Percentiles rank a stretch among this genome's conserved stretches.
These are phyloP conservation scores for Acleris emargana DNA, from an alignment of 2,888 invertebrate species.

Conservation along the genomic window DNA sequence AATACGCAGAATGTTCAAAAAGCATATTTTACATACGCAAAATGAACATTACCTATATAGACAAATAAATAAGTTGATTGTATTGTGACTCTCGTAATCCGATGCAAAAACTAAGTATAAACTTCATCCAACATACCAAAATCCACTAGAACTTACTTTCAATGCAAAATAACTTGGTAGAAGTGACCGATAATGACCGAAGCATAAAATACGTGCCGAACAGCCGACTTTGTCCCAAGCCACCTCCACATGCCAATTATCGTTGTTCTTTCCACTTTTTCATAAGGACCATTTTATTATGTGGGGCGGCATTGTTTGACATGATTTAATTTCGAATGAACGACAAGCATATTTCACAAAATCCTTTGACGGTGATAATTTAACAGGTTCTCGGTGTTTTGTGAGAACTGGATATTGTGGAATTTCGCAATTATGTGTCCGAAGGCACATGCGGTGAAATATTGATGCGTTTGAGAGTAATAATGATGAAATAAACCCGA, in stretches of 20 bases:
- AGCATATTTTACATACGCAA: no score
- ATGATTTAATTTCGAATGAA: constrained; percentile 60
- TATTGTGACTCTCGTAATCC: no score
- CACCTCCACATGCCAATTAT: constrained; percentile 40
- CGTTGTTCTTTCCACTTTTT: constrained; percentile 43
- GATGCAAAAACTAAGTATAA: no score
- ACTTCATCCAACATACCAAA: neutral
- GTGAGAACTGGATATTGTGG: neutral
- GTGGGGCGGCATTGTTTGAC: constrained; percentile 51
- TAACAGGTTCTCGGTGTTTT: constrained; percentile 9
- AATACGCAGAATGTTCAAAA: no score
- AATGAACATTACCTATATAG: no score
- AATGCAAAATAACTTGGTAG: neutral
- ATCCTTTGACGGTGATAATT: constrained; percentile 43
- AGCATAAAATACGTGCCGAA: neutral
- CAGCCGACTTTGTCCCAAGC: neutral
- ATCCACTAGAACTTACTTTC: neutral
- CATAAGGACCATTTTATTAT: constrained; percentile 48
- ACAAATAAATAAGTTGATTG: no score
- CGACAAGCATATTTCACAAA: constrained; percentile 44
- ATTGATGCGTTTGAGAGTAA: no score
- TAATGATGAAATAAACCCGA: no score
- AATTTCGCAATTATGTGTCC: constrained; percentile 3
- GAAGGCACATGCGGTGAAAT: neutral
- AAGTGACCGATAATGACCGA: neutral